Conservation (phyloP, 2,113 vertebrate species). For the Meleagris gallopavo region DNA sequence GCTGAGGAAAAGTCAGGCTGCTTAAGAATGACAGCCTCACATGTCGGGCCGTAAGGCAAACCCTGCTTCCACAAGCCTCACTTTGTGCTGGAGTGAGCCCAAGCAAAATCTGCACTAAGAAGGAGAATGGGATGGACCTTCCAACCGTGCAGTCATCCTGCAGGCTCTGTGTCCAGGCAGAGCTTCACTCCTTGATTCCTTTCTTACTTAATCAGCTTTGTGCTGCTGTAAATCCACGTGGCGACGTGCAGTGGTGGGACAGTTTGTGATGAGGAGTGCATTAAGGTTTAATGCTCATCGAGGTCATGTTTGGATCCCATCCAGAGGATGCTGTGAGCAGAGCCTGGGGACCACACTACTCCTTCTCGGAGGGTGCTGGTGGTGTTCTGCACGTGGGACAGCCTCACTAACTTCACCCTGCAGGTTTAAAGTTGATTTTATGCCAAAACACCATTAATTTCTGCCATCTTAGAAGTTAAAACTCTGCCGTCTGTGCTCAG, state of each 20-base stretch:
- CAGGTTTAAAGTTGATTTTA: neutral
- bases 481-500: neutral
- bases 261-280: neutral
- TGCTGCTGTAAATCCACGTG: neutral
- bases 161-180: neutral
- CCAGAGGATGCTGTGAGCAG: neutral
- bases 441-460: slow-evolving; percentile 31
- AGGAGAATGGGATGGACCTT: neutral
- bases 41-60: neutral
- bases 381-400: neutral
- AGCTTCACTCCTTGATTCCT: neutral
- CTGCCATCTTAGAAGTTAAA: neutral
- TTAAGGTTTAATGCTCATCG: neutral
- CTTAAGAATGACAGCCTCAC: neutral
- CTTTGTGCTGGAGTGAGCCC: neutral
- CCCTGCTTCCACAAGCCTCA: neutral
- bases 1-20: neutral
- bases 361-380: accelerated
- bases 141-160: neutral
- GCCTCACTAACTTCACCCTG: neutral
- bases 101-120: accelerated
- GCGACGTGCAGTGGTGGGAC: neutral
- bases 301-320: accelerated
- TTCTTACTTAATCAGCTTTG: neutral
- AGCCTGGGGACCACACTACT: neutral